phyloP scores from a whole-genome alignment of 2,888 invertebrate species.

The Embidobia sp. region DNA sequence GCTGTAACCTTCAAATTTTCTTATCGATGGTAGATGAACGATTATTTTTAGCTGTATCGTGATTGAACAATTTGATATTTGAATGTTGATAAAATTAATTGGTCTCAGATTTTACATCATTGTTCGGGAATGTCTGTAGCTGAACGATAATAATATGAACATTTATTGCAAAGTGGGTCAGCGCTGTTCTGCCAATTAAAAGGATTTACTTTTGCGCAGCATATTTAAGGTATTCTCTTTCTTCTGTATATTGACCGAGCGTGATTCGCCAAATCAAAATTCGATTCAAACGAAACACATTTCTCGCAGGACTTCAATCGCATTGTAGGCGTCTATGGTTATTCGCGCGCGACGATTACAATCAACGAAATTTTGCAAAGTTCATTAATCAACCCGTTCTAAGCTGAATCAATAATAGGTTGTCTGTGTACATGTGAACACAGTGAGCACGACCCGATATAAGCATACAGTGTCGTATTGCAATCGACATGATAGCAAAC shows the following conservation, averaged over 20 bases:
- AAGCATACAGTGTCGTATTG: conserved; percentile 58
- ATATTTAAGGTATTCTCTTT: too few relatives aligned
- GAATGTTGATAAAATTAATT: conserved; percentile 6
- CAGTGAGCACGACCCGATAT: conserved; percentile 27
- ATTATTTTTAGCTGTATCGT: not conserved
- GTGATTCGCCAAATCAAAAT: too few relatives aligned
- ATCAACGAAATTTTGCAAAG: conserved; percentile 26
- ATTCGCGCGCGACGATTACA: too few relatives aligned
- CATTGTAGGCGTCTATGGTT: too few relatives aligned
- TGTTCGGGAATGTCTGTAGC: too few relatives aligned
- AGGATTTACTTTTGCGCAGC: too few relatives aligned
- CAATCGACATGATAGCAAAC: conserved; percentile 61
- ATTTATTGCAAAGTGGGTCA: too few relatives aligned
- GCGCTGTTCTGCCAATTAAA: too few relatives aligned
- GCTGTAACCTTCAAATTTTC: conserved; percentile 12
- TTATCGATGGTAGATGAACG: conserved; percentile 1
- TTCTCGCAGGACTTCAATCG: too few relatives aligned
- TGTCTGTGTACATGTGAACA: conserved; percentile 15
- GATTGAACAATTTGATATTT: conserved; percentile 1
- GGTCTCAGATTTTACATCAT: not conserved
- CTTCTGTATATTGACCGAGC: too few relatives aligned
- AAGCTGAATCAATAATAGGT: conserved; percentile 39
- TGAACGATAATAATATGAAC: too few relatives aligned
- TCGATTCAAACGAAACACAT: too few relatives aligned
- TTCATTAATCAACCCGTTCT: conserved; percentile 35